A percentile compares a stretch with the other conserved stretches of the same genome.
These are phyloP conservation scores for Anagrus nilaparvatae DNA, from an alignment of 1,140 invertebrate species.

Conservation along the genomic window DNA sequence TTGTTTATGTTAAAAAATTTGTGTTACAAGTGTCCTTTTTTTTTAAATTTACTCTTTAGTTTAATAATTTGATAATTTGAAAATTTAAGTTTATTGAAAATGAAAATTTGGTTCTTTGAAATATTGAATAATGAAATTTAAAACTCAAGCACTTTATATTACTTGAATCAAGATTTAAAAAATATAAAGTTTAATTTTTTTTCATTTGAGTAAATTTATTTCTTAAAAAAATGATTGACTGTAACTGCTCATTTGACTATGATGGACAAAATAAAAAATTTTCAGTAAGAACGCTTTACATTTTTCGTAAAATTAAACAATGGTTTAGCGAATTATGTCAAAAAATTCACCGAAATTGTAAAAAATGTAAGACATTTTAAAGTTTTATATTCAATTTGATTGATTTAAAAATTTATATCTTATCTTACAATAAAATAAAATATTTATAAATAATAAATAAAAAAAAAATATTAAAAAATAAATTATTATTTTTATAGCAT, in stretches of 20 bases:
- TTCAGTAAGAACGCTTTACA: conserved; percentile 17
- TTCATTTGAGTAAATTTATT: too few relatives aligned
- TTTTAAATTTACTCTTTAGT: too few relatives aligned
- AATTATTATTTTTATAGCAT: conserved; percentile 38
- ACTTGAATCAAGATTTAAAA: too few relatives aligned
- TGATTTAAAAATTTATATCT: conserved; percentile 10
- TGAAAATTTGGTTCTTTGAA: too few relatives aligned
- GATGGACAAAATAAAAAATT: conserved; percentile 16
- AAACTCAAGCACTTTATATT: too few relatives aligned
- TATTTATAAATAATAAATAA: neutral
- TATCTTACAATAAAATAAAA: conserved; percentile 1
- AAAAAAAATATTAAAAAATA: conserved; percentile 3
- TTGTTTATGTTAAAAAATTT: too few relatives aligned
- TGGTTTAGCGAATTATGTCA: conserved; percentile 29
- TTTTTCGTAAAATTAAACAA: conserved; percentile 26
- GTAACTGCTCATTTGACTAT: conserved; percentile 19
- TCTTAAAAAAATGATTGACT: too few relatives aligned
- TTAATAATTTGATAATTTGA: too few relatives aligned
- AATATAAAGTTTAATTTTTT: too few relatives aligned
- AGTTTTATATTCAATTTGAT: neutral
- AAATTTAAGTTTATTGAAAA: too few relatives aligned
- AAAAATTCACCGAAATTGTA: conserved; percentile 20
- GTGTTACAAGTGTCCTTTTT: too few relatives aligned
- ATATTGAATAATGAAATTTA: too few relatives aligned
- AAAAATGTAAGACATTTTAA: conserved; percentile 22